Evolutionary conservation across 2,113 vertebrate species (phyloP).

Genomic region (Anarhynchus alexandrinus): DNA sequence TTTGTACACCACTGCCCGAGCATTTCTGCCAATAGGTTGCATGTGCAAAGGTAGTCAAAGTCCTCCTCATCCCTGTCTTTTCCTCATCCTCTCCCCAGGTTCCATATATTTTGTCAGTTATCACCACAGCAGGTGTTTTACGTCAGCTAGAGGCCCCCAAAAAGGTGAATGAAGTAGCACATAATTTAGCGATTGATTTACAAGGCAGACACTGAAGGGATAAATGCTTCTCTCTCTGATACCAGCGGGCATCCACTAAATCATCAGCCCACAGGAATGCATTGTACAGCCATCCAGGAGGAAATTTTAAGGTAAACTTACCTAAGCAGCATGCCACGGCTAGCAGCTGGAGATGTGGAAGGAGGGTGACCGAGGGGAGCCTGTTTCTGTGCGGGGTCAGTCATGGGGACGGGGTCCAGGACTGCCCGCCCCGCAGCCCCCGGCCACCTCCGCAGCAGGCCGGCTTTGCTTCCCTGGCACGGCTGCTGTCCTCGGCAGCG

Average conservation of each 20-base stretch:
- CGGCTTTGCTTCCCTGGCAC: background rate
- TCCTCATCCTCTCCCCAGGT: background rate
- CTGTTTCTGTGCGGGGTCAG: background rate
- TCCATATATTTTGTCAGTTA: background rate
- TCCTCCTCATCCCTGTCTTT: background rate
- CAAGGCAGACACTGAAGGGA: background rate
- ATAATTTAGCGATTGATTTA: conserved; percentile 32
- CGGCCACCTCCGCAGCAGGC: background rate
- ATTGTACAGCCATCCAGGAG: background rate
- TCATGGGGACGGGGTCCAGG: background rate
- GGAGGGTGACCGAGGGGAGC: rapidly evolving
- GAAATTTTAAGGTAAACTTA: background rate
- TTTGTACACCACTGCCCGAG: background rate
- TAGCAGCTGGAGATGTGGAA: background rate
- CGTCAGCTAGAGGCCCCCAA: background rate
- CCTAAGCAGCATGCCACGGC: background rate
- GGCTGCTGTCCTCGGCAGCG: background rate
- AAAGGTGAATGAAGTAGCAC: background rate
- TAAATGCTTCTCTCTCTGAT: background rate
- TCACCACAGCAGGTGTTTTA: background rate
- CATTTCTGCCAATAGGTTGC: background rate
- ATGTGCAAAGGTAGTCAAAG: background rate
- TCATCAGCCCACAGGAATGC: background rate
- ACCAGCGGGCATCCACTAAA: background rate
- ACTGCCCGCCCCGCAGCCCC: background rate